Conservation (phyloP, 2,888 invertebrate genomes). For the Ochropleura leucogaster region DNA sequence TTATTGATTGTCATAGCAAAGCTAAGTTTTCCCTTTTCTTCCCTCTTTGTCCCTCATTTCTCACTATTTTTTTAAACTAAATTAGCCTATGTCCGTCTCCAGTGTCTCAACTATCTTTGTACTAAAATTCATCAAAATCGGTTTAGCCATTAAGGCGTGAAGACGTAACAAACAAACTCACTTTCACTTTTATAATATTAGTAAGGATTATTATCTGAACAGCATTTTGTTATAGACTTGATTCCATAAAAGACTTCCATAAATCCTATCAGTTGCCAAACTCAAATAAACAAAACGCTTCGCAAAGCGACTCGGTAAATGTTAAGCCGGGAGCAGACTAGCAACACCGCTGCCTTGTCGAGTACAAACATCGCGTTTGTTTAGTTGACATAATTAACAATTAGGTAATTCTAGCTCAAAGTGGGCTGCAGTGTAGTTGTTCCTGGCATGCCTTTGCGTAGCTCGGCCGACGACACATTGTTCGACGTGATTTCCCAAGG, state of each 20-base stretch:
- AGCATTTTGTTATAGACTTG: no score
- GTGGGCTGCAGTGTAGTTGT: constrained; percentile 68
- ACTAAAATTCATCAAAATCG: no score
- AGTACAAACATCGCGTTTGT: constrained; percentile 60
- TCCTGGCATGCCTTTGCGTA: constrained; percentile 63
- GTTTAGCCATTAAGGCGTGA: no score
- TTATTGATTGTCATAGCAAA: no score
- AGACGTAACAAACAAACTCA: no score
- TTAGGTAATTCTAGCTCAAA: constrained; percentile 73
- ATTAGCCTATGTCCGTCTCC: no score
- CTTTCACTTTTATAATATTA: no score
- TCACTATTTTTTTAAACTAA: no score
- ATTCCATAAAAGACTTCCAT: neutral
- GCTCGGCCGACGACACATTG: constrained; percentile 49
- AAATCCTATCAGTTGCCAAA: constrained; percentile 11
- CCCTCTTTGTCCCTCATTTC: no score
- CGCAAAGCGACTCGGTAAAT: constrained; percentile 53
- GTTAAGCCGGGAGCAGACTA: constrained; percentile 47
- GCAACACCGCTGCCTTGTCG: constrained; percentile 18
- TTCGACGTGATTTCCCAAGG: constrained; percentile 48
- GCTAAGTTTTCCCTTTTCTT: no score
- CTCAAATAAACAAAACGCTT: constrained; percentile 36
- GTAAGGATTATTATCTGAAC: no score
- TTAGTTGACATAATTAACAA: constrained; percentile 73
- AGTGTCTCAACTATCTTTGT: no score